Evolutionary conservation across 2,797 vertebrate genomes (phyloP).

Genomic region (Eremophila alpestris): DNA sequence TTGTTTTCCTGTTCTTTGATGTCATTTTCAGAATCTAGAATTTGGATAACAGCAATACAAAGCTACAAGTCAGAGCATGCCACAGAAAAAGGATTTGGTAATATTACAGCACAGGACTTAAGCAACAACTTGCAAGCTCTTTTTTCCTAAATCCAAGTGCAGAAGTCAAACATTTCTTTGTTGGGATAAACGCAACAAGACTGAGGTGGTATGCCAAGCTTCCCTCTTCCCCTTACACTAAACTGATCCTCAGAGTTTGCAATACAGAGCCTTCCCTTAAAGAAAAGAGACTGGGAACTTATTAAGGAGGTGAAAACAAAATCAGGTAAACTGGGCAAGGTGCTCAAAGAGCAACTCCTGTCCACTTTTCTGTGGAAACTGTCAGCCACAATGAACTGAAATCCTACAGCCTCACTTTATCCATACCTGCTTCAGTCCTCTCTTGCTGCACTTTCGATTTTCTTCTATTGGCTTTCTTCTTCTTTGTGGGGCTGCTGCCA

Average conservation of each 20-base stretch:
- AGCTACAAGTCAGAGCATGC: background rate
- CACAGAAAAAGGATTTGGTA: background rate
- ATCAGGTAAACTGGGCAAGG: background rate
- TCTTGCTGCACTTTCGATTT: background rate
- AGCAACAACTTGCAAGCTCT: background rate
- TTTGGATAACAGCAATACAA: background rate
- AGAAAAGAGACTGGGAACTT: rapidly evolving
- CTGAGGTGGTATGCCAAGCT: background rate
- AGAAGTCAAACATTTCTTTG: background rate
- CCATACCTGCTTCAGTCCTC: background rate
- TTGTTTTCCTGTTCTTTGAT: background rate
- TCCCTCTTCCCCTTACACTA: background rate
- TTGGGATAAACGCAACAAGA: background rate
- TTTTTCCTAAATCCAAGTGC: background rate
- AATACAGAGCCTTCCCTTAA: rapidly evolving
- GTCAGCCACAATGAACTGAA: background rate
- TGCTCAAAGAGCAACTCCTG: background rate
- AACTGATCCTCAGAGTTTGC: background rate
- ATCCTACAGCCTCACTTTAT: background rate
- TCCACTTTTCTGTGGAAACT: background rate
- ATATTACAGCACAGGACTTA: rapidly evolving
- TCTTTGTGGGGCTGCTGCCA: background rate
- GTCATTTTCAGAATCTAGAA: constrained; percentile 1
- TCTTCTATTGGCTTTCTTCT: background rate
- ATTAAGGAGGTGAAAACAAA: background rate